These are phyloP conservation scores for Lithophane leautieri DNA, from an alignment of 2,888 invertebrate species.

Conservation along the genomic window DNA sequence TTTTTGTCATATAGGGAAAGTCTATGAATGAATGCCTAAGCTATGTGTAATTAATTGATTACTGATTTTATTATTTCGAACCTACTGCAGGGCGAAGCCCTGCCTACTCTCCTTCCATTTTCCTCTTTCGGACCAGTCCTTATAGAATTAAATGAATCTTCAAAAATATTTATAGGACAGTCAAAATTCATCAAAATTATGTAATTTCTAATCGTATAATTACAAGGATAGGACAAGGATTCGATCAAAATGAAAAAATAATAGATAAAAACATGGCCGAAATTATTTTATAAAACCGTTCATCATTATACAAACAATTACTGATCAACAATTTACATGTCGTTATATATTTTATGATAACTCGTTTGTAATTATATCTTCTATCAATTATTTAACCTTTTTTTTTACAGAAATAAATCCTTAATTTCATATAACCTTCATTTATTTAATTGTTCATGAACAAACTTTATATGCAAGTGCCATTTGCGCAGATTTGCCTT, in stretches of 20 bases:
- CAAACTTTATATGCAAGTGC: neutral
- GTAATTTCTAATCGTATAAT: neutral
- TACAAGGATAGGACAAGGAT: neutral
- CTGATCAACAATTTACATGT: neutral
- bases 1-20: neutral
- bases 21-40: neutral
- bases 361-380: neutral
- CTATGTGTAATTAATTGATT: neutral
- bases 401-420: neutral
- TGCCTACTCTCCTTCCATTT: too few relatives aligned
- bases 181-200: neutral
- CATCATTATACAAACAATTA: neutral
- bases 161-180: too few relatives aligned
- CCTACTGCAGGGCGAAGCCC: too few relatives aligned
- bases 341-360: neutral
- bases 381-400: neutral
- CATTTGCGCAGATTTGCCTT: neutral
- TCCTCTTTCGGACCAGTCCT: too few relatives aligned
- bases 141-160: too few relatives aligned
- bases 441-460: neutral
- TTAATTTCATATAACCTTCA: neutral
- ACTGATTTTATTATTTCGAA: too few relatives aligned
- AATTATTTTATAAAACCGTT: neutral
- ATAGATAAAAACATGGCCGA: neutral
- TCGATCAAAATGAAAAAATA: neutral